phyloP scores from a whole-genome alignment of 1,140 invertebrate genomes.

The Maniola jurtina region DNA sequence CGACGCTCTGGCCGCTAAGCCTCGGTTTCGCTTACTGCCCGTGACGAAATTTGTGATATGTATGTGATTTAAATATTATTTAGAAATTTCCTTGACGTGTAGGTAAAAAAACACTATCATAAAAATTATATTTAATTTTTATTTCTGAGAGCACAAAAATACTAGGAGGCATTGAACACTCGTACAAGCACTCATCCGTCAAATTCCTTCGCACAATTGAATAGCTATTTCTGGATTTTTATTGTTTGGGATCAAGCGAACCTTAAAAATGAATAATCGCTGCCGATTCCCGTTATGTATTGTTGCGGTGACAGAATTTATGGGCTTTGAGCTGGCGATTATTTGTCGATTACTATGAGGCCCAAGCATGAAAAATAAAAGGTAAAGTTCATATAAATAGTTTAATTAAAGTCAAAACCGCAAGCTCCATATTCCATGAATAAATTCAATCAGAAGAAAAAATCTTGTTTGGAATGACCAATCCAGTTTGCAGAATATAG shows the following conservation, averaged over 20 bases:
- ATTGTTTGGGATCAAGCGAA: constrained; percentile 8
- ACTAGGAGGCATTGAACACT: too few species aligned
- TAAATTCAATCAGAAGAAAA: too few species aligned
- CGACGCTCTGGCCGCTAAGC: too few species aligned
- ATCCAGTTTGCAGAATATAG: too few species aligned
- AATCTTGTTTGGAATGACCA: too few species aligned
- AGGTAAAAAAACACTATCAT: too few species aligned
- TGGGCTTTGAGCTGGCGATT: constrained; percentile 10
- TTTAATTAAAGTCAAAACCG: not conserved
- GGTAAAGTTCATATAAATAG: not conserved
- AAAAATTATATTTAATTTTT: too few species aligned
- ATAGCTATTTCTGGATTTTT: constrained; percentile 13
- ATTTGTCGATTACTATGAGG: constrained; percentile 9
- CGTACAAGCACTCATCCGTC: not conserved
- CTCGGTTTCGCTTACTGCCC: too few species aligned
- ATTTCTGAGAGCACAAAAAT: too few species aligned
- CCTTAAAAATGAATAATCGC: constrained; percentile 15
- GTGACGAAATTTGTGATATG: too few species aligned
- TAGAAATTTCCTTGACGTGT: too few species aligned
- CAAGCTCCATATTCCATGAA: not conserved
- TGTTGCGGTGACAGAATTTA: constrained; percentile 14
- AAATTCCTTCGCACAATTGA: not conserved
- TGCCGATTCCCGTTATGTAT: constrained; percentile 11
- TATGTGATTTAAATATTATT: too few species aligned
- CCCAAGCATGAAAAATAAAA: constrained; percentile 4